Percentiles rank a stretch among this genome's conserved stretches.
Conservation (phyloP, 1,140 invertebrate genomes). For the Coptotermes formosanus region DNA sequence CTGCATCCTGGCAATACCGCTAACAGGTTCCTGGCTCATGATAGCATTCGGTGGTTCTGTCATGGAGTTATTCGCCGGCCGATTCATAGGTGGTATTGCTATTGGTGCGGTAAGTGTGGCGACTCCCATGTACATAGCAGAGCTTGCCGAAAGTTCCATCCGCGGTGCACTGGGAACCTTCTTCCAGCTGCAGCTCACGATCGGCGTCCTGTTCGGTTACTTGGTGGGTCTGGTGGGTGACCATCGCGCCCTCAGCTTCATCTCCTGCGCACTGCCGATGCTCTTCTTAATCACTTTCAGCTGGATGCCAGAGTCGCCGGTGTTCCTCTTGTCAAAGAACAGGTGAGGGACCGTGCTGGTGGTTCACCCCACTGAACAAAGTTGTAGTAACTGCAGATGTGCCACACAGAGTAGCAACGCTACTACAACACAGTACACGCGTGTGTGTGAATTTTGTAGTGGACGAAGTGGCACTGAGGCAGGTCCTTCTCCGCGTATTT, state of each 20-base stretch:
- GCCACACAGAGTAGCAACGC: no score
- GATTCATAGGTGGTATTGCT: slow-evolving; percentile 57
- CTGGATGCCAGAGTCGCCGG: slow-evolving; percentile 52
- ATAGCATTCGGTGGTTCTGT: slow-evolving; percentile 48
- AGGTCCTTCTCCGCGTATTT: no score
- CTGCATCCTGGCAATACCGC: slow-evolving; percentile 55
- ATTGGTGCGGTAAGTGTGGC: slow-evolving; percentile 61
- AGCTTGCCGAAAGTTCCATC: slow-evolving; percentile 54
- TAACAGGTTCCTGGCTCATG: slow-evolving; percentile 60
- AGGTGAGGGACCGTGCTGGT: neutral
- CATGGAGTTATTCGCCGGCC: slow-evolving; percentile 50
- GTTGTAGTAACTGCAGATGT: no score
- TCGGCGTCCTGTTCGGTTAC: slow-evolving; percentile 58
- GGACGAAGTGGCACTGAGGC: no score
- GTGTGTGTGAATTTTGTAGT: no score
- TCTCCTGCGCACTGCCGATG: slow-evolving; percentile 45
- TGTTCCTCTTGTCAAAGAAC: slow-evolving; percentile 36
- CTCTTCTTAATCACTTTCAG: slow-evolving; percentile 45
- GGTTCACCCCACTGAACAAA: no score
- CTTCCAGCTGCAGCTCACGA: slow-evolving; percentile 64
- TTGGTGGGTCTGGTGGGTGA: slow-evolving; percentile 38
- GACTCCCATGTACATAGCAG: slow-evolving; percentile 56
- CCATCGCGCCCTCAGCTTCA: slow-evolving; percentile 41
- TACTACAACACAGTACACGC: no score
- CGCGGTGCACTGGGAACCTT: slow-evolving; percentile 61